A percentile compares a stretch with the other conserved stretches of the same genome.
These are phyloP conservation scores for Microcaecilia unicolor DNA, from an alignment of 2,797 vertebrate genomes.

Conservation along the genomic window DNA sequence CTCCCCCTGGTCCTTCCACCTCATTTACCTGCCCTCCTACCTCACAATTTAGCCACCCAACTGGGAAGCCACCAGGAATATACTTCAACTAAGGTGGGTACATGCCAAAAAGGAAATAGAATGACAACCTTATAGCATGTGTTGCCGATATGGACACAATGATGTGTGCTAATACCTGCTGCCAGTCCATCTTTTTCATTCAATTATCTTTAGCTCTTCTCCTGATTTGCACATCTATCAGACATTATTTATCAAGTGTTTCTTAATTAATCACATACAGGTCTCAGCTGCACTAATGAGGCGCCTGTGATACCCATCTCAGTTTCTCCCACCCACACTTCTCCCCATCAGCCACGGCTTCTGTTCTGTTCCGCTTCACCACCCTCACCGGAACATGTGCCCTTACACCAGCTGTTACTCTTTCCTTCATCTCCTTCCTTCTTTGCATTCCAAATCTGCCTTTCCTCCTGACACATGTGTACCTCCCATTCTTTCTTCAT, in stretches of 20 bases:
- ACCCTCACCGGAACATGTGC: no score
- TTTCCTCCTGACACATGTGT: no score
- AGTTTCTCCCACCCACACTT: slow-evolving; percentile 2
- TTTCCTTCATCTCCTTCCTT: no score
- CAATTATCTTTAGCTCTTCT: slow-evolving; percentile 30
- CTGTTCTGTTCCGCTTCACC: neutral
- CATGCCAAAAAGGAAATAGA: no score
- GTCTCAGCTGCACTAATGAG: slow-evolving; percentile 45
- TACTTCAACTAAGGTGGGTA: no score
- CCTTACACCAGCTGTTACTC: no score
- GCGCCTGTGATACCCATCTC: slow-evolving; percentile 22
- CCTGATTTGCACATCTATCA: slow-evolving; percentile 47
- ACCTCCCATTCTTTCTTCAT: no score
- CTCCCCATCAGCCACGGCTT: neutral
- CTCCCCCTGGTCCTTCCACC: no score
- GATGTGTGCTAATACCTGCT: slow-evolving; percentile 3
- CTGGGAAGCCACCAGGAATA: no score
- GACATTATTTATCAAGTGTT: slow-evolving; percentile 51
- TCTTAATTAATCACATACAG: slow-evolving; percentile 54
- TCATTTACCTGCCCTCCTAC: no score
- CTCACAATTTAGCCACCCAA: no score
- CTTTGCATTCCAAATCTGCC: no score
- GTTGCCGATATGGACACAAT: neutral
- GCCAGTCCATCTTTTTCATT: slow-evolving; percentile 30
- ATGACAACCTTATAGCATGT: neutral